These are phyloP conservation scores for Psittacula derbiana DNA, from an alignment of 2,797 vertebrate species.

Conservation along the genomic window DNA sequence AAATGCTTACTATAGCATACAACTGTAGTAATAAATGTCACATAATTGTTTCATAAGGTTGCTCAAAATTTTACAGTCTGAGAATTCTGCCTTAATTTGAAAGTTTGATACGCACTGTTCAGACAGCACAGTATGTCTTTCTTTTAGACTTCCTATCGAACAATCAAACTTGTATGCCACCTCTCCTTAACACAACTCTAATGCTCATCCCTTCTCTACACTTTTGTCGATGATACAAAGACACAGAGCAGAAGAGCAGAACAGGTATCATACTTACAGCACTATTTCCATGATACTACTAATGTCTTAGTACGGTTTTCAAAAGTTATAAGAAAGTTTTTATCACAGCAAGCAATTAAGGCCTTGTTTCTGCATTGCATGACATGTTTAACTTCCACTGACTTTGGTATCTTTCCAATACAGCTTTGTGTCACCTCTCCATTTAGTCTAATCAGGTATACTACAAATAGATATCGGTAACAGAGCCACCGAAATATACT, in stretches of 20 bases:
- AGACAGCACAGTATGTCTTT: neutral
- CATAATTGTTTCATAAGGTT: neutral
- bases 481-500: neutral
- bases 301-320: neutral
- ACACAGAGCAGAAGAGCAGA: neutral
- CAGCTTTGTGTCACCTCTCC: neutral
- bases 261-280: neutral
- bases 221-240: accelerated
- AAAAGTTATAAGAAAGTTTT: neutral
- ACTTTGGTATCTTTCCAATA: neutral
- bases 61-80: neutral
- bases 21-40: neutral
- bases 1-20: neutral
- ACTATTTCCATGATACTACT: neutral
- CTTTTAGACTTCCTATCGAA: neutral
- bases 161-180: neutral
- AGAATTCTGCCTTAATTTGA: neutral
- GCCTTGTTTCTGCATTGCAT: neutral
- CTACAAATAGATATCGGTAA: neutral
- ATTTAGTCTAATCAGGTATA: neutral
- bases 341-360: neutral
- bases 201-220: neutral
- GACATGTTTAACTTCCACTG: neutral
- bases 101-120: neutral
- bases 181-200: neutral